phyloP scores from a whole-genome alignment of 2,797 vertebrate genomes.

The Acomys russatus region DNA sequence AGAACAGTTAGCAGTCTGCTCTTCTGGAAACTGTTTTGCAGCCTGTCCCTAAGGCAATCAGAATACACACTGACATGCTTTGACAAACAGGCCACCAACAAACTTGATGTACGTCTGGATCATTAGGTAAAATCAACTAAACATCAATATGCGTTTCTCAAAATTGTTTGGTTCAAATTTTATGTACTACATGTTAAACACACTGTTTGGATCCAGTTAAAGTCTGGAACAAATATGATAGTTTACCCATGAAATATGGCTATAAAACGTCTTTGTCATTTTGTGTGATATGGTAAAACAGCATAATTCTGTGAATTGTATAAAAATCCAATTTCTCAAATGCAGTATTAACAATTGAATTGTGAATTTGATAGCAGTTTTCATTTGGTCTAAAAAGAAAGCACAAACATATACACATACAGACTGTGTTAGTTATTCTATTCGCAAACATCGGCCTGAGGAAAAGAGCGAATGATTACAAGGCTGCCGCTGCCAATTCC shows the following conservation, averaged over 20 bases:
- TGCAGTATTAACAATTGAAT: slow-evolving; percentile 25
- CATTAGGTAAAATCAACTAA: slow-evolving; percentile 68
- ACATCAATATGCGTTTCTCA: slow-evolving; percentile 63
- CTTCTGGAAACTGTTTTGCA: slow-evolving; percentile 50
- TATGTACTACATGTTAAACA: slow-evolving; percentile 36
- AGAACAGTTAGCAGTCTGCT: slow-evolving; percentile 43
- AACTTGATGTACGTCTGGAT: slow-evolving; percentile 57
- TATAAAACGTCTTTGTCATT: slow-evolving; percentile 60
- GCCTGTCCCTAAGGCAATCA: slow-evolving; percentile 38
- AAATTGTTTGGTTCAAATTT: slow-evolving; percentile 54
- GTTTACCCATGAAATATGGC: slow-evolving; percentile 61
- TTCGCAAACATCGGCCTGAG: slow-evolving; percentile 52
- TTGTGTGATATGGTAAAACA: slow-evolving; percentile 41
- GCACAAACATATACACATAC: background rate
- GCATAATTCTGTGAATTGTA: slow-evolving; percentile 27
- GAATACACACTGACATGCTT: slow-evolving; percentile 53
- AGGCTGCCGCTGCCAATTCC: background rate
- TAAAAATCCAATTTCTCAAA: slow-evolving; percentile 55
- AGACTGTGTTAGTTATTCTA: background rate
- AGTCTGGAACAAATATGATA: slow-evolving; percentile 60
- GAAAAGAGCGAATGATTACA: background rate
- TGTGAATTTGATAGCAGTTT: slow-evolving; percentile 53
- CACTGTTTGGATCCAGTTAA: slow-evolving; percentile 30
- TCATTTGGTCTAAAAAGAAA: slow-evolving; percentile 56
- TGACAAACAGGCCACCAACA: slow-evolving; percentile 67